These are phyloP conservation scores for Mechanitis messenoides DNA, from an alignment of 2,888 invertebrate species.

Conservation along the genomic window DNA sequence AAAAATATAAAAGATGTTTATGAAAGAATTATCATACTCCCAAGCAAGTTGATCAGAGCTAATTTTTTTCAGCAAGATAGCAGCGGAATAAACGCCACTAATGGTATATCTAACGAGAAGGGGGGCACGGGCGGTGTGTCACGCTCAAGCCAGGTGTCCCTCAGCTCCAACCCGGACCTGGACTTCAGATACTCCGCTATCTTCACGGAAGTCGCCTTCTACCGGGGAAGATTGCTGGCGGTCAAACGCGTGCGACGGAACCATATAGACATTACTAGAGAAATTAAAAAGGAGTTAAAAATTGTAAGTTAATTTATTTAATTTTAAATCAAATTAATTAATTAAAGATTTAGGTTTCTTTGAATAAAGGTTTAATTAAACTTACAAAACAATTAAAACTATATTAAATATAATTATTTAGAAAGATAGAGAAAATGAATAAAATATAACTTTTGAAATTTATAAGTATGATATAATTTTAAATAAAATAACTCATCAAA, in stretches of 20 bases:
- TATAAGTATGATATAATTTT: too few species aligned
- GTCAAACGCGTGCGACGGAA: constrained; percentile 90
- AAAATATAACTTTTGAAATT: too few species aligned
- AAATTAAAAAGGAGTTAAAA: constrained; percentile 95
- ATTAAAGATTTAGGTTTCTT: too few species aligned
- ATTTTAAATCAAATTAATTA: too few species aligned
- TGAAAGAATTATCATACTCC: not conserved
- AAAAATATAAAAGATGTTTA: not conserved
- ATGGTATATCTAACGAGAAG: constrained; percentile 58
- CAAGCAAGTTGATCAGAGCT: constrained; percentile 67
- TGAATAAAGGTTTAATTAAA: too few species aligned
- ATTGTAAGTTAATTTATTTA: constrained; percentile 75
- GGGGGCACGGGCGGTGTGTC: constrained; percentile 50
- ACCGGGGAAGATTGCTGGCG: constrained; percentile 90
- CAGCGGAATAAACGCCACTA: constrained; percentile 87
- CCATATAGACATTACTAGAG: constrained; percentile 90
- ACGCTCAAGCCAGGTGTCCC: constrained; percentile 91
- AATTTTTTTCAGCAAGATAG: constrained; percentile 76
- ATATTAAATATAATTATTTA: too few species aligned
- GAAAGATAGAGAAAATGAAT: too few species aligned
- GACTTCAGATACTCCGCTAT: constrained; percentile 94
- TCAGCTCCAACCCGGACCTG: constrained; percentile 93
- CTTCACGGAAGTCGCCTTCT: constrained; percentile 93
- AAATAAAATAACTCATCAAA: too few species aligned
- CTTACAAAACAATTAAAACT: too few species aligned